Evolutionary conservation across 2,888 invertebrate species (phyloP).

Genomic region (Monochamus alternatus): DNA sequence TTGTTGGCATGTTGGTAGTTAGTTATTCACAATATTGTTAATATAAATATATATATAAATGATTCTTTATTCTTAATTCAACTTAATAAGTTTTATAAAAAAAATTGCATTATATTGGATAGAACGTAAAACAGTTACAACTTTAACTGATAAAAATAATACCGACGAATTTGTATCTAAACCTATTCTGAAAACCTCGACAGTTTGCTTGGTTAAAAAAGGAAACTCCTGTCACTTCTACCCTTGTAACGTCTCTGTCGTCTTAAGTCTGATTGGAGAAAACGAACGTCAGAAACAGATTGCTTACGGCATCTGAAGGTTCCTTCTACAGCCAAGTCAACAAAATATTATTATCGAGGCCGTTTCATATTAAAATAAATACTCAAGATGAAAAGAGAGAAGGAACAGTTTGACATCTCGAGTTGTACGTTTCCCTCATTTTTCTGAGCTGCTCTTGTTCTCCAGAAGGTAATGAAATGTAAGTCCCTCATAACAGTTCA

Average conservation of each 20-base stretch:
- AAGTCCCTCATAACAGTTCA: too few species aligned
- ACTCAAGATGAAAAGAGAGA: not conserved
- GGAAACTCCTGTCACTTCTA: not conserved
- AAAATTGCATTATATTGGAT: too few species aligned
- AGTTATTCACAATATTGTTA: too few species aligned
- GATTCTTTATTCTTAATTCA: too few species aligned
- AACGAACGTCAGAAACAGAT: slow-evolving; percentile 22
- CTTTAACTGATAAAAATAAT: too few species aligned
- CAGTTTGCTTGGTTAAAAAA: too few species aligned
- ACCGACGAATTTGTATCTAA: too few species aligned
- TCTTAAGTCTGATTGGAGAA: not conserved
- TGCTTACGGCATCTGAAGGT: not conserved
- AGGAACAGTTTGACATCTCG: not conserved
- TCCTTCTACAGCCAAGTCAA: slow-evolving; percentile 15
- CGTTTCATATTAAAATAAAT: not conserved
- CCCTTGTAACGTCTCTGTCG: not conserved
- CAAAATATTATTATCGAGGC: slow-evolving; percentile 14
- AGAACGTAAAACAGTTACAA: too few species aligned
- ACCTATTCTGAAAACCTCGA: too few species aligned
- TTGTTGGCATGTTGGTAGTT: too few species aligned
- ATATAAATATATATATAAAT: too few species aligned
- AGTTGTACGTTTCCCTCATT: not conserved
- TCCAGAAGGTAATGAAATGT: not conserved
- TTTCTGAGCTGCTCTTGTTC: not conserved
- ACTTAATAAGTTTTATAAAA: too few species aligned